phyloP scores from a whole-genome alignment of 2,888 invertebrate species.

The Carcina quercana region DNA sequence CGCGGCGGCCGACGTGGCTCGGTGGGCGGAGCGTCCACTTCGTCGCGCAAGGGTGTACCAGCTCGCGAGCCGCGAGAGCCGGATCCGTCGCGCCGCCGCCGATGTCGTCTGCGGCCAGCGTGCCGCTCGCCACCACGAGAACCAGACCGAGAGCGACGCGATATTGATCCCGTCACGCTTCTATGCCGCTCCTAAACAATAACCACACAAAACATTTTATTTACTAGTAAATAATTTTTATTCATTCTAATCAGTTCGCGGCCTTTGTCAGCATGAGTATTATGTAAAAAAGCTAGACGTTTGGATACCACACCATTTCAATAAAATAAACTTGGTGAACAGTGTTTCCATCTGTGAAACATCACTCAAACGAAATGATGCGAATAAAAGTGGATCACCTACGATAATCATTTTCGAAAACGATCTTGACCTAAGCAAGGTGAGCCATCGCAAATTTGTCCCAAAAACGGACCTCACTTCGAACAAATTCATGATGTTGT shows the following conservation, averaged over 20 bases:
- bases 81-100: slow-evolving; percentile 63
- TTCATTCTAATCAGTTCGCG: too few species aligned
- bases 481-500: too few species aligned
- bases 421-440: background rate
- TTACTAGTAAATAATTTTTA: background rate
- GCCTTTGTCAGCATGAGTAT: too few species aligned
- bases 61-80: slow-evolving; percentile 81
- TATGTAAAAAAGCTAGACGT: too few species aligned
- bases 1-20: slow-evolving; percentile 83
- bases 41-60: slow-evolving; percentile 90
- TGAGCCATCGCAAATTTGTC: background rate
- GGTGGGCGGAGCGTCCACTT: slow-evolving; percentile 81
- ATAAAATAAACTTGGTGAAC: too few species aligned
- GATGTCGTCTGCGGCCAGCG: slow-evolving; percentile 62
- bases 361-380: too few species aligned
- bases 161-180: slow-evolving; percentile 17
- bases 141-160: slow-evolving; percentile 45
- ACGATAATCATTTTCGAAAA: background rate
- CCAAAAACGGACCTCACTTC: too few species aligned
- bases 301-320: too few species aligned
- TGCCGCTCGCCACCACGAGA: slow-evolving; percentile 44
- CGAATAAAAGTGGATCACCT: background rate
- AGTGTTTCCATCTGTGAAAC: too few species aligned
- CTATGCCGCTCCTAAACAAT: slow-evolving; percentile 46
- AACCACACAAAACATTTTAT: slow-evolving; percentile 1